Evolutionary conservation across 2,888 invertebrate genomes (phyloP).

Genomic region (Isoperla grammatica): DNA sequence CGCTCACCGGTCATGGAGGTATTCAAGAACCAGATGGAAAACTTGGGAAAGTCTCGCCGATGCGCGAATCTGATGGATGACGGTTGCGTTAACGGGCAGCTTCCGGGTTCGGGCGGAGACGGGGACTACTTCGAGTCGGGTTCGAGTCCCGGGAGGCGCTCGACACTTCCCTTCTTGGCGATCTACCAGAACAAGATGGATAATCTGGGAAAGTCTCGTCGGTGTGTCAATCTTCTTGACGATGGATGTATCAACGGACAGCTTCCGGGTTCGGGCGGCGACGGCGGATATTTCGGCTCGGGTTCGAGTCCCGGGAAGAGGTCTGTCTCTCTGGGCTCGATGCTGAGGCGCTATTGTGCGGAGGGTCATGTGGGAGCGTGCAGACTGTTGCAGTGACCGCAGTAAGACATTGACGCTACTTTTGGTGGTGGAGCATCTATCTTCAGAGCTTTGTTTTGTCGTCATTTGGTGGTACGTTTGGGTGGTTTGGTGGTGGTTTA

Average conservation of each 20-base stretch:
- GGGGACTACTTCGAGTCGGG: slow-evolving; percentile 17
- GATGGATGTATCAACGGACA: slow-evolving; percentile 27
- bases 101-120: slow-evolving; percentile 19
- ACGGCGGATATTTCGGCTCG: slow-evolving; percentile 21
- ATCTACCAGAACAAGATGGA: background rate
- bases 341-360: background rate
- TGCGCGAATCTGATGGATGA: slow-evolving; percentile 20
- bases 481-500: background rate
- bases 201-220: background rate
- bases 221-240: slow-evolving; percentile 25
- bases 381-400: background rate
- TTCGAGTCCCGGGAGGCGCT: slow-evolving; percentile 19
- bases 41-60: slow-evolving; percentile 5
- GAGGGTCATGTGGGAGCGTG: background rate
- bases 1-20: background rate
- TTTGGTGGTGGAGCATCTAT: no score
- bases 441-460: no score
- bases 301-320: slow-evolving; percentile 26
- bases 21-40: background rate
- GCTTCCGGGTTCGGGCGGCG: slow-evolving; percentile 22
- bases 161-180: background rate
- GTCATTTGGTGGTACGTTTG: no score
- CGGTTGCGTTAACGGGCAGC: slow-evolving; percentile 21
- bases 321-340: background rate
- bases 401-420: background rate